Evolutionary conservation across 2,797 vertebrate genomes (phyloP).

Genomic region (Glyptemys insculpta): DNA sequence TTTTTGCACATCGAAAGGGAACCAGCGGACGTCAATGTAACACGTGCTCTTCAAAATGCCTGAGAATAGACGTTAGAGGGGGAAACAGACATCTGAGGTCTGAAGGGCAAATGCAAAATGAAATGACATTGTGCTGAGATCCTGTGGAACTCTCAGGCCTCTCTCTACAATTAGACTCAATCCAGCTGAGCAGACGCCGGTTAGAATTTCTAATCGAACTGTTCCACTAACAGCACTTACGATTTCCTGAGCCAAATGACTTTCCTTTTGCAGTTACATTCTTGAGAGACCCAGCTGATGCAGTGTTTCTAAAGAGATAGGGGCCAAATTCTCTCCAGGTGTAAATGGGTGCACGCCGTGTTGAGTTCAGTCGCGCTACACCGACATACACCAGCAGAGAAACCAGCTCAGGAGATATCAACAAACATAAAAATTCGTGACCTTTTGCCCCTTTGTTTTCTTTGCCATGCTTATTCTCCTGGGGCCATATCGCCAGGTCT

Average conservation of each 20-base stretch:
- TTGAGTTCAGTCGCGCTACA: background rate
- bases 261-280: background rate
- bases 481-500: background rate
- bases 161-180: background rate
- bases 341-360: background rate
- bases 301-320: background rate
- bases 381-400: background rate
- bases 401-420: background rate
- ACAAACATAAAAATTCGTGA: background rate
- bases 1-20: slow-evolving; percentile 94
- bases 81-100: fast-evolving
- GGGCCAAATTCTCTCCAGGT: background rate
- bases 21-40: slow-evolving; percentile 95
- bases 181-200: background rate
- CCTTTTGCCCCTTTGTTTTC: background rate
- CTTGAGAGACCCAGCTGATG: background rate
- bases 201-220: background rate
- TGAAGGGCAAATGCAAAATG: background rate
- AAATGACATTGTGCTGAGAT: background rate
- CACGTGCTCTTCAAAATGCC: slow-evolving; percentile 87
- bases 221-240: background rate
- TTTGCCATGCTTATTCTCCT: background rate
- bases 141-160: background rate
- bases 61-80: slow-evolving; percentile 28
- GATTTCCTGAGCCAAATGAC: background rate